Percentiles rank a stretch among this genome's conserved stretches.
Evolutionary conservation across 2,113 vertebrate genomes (phyloP).

Genomic region (Lophochroa leadbeateri): DNA sequence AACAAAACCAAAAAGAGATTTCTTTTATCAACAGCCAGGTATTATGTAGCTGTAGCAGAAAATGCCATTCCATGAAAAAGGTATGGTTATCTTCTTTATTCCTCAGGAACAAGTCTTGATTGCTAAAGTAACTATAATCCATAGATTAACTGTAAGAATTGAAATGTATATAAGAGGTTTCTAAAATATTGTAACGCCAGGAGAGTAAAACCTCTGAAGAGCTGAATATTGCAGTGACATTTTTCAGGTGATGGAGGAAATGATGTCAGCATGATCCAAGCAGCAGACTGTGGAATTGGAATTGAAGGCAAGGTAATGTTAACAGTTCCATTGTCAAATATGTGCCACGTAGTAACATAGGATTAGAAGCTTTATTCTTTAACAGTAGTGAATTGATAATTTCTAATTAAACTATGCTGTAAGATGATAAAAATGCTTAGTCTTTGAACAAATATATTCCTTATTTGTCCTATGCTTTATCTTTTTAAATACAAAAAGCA

Average conservation of each 20-base stretch:
- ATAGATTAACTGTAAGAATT: neutral
- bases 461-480: neutral
- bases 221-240: neutral
- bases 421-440: neutral
- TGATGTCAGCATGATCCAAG: constrained; percentile 99
- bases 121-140: neutral
- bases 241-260: constrained; percentile 94
- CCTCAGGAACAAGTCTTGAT: neutral
- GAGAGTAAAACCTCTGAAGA: neutral
- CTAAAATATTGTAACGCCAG: neutral
- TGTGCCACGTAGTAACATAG: neutral
- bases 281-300: constrained; percentile 90
- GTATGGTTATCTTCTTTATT: neutral
- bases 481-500: neutral
- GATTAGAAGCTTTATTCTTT: neutral
- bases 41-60: neutral
- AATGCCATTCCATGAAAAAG: neutral
- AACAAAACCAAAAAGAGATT: neutral
- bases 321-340: neutral
- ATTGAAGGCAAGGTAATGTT: constrained; percentile 90
- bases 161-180: neutral
- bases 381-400: neutral
- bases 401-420: neutral
- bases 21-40: neutral
- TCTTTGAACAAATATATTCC: neutral